These are phyloP conservation scores for Rallus limicola DNA, from an alignment of 2,113 vertebrate species.

Conservation along the genomic window DNA sequence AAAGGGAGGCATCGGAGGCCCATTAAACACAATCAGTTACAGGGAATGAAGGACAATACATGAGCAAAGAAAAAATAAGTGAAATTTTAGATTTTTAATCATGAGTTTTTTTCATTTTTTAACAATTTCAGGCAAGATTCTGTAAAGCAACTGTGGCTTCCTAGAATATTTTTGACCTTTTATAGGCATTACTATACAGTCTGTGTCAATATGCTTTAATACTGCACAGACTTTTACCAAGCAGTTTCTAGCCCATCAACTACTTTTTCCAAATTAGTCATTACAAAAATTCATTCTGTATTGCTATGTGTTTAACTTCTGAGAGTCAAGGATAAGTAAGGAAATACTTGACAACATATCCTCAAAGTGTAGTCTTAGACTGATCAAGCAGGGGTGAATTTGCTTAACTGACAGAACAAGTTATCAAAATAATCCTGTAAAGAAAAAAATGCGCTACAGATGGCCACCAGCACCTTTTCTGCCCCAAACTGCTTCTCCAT, in stretches of 20 bases:
- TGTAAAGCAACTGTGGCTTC: background rate
- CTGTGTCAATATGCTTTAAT: background rate
- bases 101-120: background rate
- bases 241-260: background rate
- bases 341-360: background rate
- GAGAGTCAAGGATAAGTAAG: background rate
- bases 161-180: background rate
- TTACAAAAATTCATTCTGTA: background rate
- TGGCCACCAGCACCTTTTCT: background rate
- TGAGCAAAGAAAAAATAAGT: background rate
- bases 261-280: background rate
- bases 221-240: background rate
- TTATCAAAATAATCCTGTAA: background rate
- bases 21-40: constrained; percentile 11
- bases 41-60: background rate
- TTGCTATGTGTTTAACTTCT: background rate
- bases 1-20: background rate
- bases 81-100: background rate
- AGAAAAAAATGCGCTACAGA: background rate
- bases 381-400: background rate
- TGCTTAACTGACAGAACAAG: background rate
- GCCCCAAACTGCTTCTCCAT: background rate
- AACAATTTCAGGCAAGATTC: background rate
- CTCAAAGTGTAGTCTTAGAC: background rate
- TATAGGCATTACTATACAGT: background rate